phyloP scores from a whole-genome alignment of 2,797 vertebrate genomes.

The Bucorvus abyssinicus region DNA sequence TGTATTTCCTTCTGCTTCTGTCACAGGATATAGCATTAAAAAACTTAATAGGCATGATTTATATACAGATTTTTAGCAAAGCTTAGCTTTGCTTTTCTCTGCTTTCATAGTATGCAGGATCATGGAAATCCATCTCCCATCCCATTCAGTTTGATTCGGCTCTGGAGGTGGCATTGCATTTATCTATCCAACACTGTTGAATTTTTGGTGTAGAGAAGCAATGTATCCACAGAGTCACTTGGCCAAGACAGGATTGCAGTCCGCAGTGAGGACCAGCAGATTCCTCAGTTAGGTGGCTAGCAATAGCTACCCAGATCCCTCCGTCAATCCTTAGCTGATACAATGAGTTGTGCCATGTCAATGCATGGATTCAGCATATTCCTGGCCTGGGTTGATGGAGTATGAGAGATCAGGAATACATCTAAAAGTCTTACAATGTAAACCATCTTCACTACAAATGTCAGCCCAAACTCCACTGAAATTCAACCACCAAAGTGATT shows the following conservation, averaged over 20 bases:
- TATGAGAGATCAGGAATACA: not conserved
- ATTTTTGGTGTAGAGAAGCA: not conserved
- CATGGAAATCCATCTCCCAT: not conserved
- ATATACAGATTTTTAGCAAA: not conserved
- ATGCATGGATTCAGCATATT: not conserved
- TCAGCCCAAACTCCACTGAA: not conserved
- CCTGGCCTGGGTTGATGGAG: not conserved
- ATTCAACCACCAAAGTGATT: not conserved
- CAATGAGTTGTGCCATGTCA: not conserved
- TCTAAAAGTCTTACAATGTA: not conserved
- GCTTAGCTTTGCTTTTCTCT: not conserved
- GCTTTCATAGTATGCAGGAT: not conserved
- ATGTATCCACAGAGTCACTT: not conserved
- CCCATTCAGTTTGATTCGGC: not conserved
- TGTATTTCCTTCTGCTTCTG: not conserved
- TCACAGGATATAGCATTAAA: not conserved
- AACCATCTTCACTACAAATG: not conserved
- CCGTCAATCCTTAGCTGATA: not conserved
- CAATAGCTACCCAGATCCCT: not conserved
- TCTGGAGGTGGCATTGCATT: not conserved
- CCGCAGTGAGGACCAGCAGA: not conserved
- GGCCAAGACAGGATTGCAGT: not conserved
- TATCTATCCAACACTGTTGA: not conserved
- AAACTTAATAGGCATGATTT: not conserved
- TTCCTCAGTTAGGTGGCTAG: not conserved